phyloP scores from a whole-genome alignment of 2,888 invertebrate genomes.

The Hyalella azteca region DNA sequence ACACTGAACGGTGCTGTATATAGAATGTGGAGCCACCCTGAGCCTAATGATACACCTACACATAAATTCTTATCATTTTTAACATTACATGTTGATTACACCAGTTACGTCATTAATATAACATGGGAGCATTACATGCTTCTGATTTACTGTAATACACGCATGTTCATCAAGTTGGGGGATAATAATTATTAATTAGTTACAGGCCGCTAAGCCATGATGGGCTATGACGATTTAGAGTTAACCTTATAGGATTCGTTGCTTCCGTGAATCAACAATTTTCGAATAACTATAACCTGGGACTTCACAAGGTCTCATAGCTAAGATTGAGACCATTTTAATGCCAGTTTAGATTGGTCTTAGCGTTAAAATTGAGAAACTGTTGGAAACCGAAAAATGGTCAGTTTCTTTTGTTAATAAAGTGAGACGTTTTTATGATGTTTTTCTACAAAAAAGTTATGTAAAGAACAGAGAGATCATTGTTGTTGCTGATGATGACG shows the following conservation, averaged over 20 bases:
- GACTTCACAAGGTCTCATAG: not conserved
- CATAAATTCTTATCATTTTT: not conserved
- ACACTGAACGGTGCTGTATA: conserved; percentile 1
- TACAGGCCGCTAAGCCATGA: too few relatives aligned
- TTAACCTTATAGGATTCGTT: too few relatives aligned
- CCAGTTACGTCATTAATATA: conserved; percentile 4
- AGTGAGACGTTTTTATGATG: too few relatives aligned
- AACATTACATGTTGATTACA: conserved; percentile 21
- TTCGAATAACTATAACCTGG: not conserved
- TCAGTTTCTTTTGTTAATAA: too few relatives aligned
- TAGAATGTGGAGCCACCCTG: not conserved
- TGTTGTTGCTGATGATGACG: too few relatives aligned
- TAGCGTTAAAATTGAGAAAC: too few relatives aligned
- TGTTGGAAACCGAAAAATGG: too few relatives aligned
- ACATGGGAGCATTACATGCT: conserved; percentile 1
- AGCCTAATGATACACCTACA: conserved; percentile 7
- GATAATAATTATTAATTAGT: not conserved
- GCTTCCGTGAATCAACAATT: too few relatives aligned
- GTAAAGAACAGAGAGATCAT: too few relatives aligned
- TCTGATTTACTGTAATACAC: not conserved
- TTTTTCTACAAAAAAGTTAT: too few relatives aligned
- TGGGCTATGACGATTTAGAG: too few relatives aligned
- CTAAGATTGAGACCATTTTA: not conserved
- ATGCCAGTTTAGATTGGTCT: not conserved
- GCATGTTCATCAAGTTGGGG: not conserved